Evolutionary conservation across 2,797 vertebrate genomes (phyloP), one percentile per base, ranked within the genome.

Genomic region (Sebastes glaucus): DNA sequence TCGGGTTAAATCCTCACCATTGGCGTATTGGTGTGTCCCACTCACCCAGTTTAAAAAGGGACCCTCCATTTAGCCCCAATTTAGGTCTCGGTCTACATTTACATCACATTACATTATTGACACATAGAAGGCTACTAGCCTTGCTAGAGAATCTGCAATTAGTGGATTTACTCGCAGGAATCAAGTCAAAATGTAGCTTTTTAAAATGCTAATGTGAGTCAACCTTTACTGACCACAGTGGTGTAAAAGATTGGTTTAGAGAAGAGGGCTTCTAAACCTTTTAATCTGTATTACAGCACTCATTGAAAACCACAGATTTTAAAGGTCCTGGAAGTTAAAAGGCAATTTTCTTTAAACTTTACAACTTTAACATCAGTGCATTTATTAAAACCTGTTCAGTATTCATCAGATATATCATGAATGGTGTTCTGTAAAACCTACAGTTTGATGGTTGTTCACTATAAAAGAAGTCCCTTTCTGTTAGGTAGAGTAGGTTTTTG

Each of bases 31-130:
- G 59, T 22, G 23, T 71, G 74, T 74, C 74, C 71, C 62, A 78
- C 33, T 90, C 81, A 68, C 82, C 62, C 76, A 71, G 42, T 87
- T 88, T 78, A 52, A 78, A 78, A 78, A 79, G 42, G 23, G 73
- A 80, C 74, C 74, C 63, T 81, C 73, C 7, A 35, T 76, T 85
- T 70, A 71, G 52, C 53, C n/a, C 42, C 8, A 14, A 33, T 20
- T 38, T 10, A 30, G 27, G 32, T 57, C 52, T 52, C n/a, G 16
- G 9, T 66, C 55, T 16, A 35, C 25, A 65, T 75, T 74, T 65
- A 42, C 14, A 30, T 56, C 7, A n/a, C 20, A 55, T n/a, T 18
- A 14, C n/a, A 65, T 33, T 64, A 23, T 13, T 49, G 70, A 38
- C 18, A 64, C 0, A 27, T 59, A 13, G 67, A n/a, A 28, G 33